A percentile compares a stretch with the other conserved stretches of the same genome.
Evolutionary conservation across 2,888 invertebrate genomes (phyloP).

Genomic region (Schrankia costaestrigalis): DNA sequence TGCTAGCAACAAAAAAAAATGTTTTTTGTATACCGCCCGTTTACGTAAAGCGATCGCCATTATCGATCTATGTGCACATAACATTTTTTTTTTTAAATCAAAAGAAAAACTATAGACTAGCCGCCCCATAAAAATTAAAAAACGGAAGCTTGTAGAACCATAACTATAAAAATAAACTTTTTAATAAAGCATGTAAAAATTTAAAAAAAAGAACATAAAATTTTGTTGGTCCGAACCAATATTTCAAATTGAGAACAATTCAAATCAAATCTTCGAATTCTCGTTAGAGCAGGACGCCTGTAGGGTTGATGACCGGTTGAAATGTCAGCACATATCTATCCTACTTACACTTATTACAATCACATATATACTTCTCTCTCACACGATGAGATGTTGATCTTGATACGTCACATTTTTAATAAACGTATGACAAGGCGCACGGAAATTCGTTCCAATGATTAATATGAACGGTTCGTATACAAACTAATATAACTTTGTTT

Average conservation of each 20-base stretch:
- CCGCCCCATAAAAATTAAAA: slow-evolving; percentile 58
- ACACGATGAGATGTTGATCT: slow-evolving; percentile 76
- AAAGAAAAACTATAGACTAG: slow-evolving; percentile 50
- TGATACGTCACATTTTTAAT: slow-evolving; percentile 81
- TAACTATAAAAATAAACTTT: slow-evolving; percentile 60
- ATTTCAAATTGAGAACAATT: slow-evolving; percentile 79
- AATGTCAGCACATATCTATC: slow-evolving; percentile 73
- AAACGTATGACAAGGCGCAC: slow-evolving; percentile 79
- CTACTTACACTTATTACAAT: slow-evolving; percentile 49
- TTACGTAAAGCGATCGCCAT: slow-evolving; percentile 30
- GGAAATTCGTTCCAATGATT: slow-evolving; percentile 80
- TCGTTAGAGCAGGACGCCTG: slow-evolving; percentile 77
- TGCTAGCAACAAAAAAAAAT: slow-evolving; percentile 21
- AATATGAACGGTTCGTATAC: slow-evolving; percentile 72
- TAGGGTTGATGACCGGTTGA: slow-evolving; percentile 80
- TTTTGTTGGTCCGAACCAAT: slow-evolving; percentile 59
- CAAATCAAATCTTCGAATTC: slow-evolving; percentile 79
- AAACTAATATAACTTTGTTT: slow-evolving; percentile 77
- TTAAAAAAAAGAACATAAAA: slow-evolving; percentile 47
- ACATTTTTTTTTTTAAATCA: slow-evolving; percentile 51
- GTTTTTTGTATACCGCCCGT: slow-evolving; percentile 34
- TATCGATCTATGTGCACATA: slow-evolving; percentile 60
- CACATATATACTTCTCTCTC: slow-evolving; percentile 56
- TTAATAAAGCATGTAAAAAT: slow-evolving; percentile 62
- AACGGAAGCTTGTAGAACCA: slow-evolving; percentile 67